A percentile compares a stretch with the other conserved stretches of the same genome.
Conservation (phyloP, 2,113 vertebrate genomes). For the Cavia aperea region DNA sequence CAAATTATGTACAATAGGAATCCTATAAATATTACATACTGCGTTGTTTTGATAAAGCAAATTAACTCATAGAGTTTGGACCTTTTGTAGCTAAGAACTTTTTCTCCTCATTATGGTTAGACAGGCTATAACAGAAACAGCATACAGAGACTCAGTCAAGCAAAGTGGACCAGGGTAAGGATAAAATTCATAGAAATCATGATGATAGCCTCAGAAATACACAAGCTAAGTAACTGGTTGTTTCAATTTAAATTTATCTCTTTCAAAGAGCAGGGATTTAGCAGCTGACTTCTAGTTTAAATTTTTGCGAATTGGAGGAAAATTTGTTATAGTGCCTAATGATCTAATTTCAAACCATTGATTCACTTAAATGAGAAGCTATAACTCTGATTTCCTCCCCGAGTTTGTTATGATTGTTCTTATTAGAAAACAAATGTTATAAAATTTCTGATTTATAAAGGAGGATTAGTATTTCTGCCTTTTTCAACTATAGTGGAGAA, state of each 20-base stretch:
- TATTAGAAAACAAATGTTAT: slow-evolving; percentile 33
- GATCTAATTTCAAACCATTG: slow-evolving; percentile 28
- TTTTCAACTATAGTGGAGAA: slow-evolving; percentile 23
- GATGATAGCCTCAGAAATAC: background rate
- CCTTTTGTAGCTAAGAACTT: background rate
- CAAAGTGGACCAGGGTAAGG: background rate
- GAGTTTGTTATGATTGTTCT: background rate
- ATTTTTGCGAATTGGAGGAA: background rate
- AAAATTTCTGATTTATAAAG: background rate
- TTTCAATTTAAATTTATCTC: slow-evolving; percentile 22
- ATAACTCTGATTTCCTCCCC: slow-evolving; percentile 8
- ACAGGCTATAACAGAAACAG: background rate
- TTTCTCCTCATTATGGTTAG: background rate
- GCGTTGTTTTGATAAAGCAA: background rate
- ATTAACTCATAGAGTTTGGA: background rate
- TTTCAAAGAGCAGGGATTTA: background rate
- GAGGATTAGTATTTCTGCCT: background rate
- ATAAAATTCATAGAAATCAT: background rate
- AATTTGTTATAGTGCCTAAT: background rate
- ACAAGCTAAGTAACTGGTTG: background rate
- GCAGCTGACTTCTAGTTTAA: background rate
- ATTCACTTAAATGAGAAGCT: slow-evolving; percentile 25
- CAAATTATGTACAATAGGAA: background rate
- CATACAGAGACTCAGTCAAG: background rate
- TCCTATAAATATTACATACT: too few species aligned